These are phyloP conservation scores for Apodemus speciosus DNA, from an alignment of 2,113 vertebrate genomes.

Conservation along the genomic window DNA sequence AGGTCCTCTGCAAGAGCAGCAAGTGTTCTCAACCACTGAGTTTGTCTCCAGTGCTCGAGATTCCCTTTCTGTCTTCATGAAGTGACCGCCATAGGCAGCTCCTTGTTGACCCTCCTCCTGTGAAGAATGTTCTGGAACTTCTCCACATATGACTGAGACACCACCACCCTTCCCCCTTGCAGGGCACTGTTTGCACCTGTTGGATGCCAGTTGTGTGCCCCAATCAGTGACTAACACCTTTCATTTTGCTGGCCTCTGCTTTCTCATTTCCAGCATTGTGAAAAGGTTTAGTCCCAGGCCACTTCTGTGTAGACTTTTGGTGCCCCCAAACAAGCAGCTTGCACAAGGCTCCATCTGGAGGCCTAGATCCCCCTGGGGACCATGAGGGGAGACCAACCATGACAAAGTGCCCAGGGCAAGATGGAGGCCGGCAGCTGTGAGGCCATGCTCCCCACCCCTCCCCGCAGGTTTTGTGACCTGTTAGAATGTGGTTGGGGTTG, in stretches of 20 bases:
- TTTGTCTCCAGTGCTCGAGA: background rate
- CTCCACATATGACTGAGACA: background rate
- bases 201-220: background rate
- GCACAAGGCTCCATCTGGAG: background rate
- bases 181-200: background rate
- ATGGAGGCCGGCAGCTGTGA: background rate
- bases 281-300: background rate
- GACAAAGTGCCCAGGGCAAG: background rate
- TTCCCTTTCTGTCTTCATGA: background rate
- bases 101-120: background rate
- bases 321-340: background rate
- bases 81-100: background rate
- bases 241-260: background rate
- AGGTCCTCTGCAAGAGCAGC: background rate
- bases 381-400: background rate
- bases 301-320: background rate
- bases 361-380: background rate
- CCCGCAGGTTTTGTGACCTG: background rate
- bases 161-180: background rate
- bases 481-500: background rate
- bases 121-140: background rate
- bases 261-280: background rate
- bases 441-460: background rate
- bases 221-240: background rate
- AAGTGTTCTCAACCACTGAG: background rate